Evolutionary conservation across 2,797 vertebrate species (phyloP), one percentile per base, ranked within the genome.

Genomic region (Ciconia nigra): DNA sequence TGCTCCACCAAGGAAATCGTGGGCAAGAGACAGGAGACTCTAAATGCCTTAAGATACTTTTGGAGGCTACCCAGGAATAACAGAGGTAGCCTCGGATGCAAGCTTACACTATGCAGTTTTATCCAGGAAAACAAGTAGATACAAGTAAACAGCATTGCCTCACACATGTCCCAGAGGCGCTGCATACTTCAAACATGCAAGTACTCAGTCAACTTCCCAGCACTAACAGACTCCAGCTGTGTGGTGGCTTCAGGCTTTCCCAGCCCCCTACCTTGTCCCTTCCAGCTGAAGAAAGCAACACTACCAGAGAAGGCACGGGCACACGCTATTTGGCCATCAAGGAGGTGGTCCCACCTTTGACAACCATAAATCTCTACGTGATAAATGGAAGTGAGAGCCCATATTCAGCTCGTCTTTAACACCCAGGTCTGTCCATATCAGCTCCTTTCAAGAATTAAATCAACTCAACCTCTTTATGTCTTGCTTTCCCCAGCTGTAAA

Each of bases 81-180:
- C 76, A 95, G 90, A 93, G 80, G 86, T 87, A 87, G 92, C 93
- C 93, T 93, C 16, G 0, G 76, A 93, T 91, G 58, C 65, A 81
- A 80, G 83, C 87, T 87, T 89, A 66, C 79, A 74, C 63, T 77
- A 42, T 22, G 63, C 67, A 80, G 92, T 47, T 96, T 96, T 85
- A 94, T 87, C 71, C 90, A 55, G 21, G 83, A 92, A 96, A 95
- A 94, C 88, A 84, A 94, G 94, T 19, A 94, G 88, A 95, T 51
- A 83, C 90, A 97, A 94, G 93, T 92, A 93, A 97, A 89, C 87
- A 95, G 83, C 69, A 9, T 66, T 96, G 96, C 92, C 61, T 96
- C 95, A 83, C 71, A 65, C 78, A 37, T 1, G 82, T 96, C 95
- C 93, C 94, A 91, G 87, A 76, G 69, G 87, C 35, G 4, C 82